Conservation (phyloP, 2,797 vertebrate genomes). For the Thripadectes ignobilis region DNA sequence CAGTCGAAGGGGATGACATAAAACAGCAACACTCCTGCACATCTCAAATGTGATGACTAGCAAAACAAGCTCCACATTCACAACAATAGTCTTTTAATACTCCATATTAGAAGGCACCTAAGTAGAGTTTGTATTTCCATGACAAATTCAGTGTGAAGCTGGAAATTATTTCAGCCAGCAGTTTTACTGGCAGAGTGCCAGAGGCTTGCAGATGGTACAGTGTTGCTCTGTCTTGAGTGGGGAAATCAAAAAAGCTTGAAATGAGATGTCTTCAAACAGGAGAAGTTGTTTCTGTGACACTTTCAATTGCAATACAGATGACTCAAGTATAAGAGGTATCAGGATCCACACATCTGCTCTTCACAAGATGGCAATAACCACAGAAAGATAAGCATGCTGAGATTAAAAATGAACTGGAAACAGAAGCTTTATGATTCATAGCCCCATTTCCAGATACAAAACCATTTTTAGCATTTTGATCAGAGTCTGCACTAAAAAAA, state of each 20-base stretch:
- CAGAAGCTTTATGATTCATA: neutral
- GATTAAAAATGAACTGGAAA: neutral
- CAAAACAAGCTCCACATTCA: neutral
- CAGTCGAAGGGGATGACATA: neutral
- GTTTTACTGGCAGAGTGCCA: neutral
- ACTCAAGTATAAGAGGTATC: constrained; percentile 3
- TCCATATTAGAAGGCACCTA: neutral
- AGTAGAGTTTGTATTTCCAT: neutral
- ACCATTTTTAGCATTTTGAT: neutral
- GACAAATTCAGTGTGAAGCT: neutral
- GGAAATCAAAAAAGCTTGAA: constrained; percentile 38
- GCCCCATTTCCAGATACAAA: neutral
- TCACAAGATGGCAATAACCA: neutral
- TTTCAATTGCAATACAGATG: neutral
- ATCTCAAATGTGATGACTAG: neutral
- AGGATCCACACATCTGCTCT: constrained; percentile 13
- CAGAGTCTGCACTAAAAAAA: neutral
- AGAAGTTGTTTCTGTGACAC: constrained; percentile 8
- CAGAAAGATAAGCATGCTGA: neutral
- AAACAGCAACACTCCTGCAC: neutral
- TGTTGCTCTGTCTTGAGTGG: neutral
- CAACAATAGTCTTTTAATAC: neutral
- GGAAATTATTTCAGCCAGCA: neutral
- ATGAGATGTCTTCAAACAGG: neutral
- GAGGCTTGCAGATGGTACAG: constrained; percentile 7